These are phyloP conservation scores for Pseudopodoces humilis DNA, from an alignment of 2,113 vertebrate species.

Conservation along the genomic window DNA sequence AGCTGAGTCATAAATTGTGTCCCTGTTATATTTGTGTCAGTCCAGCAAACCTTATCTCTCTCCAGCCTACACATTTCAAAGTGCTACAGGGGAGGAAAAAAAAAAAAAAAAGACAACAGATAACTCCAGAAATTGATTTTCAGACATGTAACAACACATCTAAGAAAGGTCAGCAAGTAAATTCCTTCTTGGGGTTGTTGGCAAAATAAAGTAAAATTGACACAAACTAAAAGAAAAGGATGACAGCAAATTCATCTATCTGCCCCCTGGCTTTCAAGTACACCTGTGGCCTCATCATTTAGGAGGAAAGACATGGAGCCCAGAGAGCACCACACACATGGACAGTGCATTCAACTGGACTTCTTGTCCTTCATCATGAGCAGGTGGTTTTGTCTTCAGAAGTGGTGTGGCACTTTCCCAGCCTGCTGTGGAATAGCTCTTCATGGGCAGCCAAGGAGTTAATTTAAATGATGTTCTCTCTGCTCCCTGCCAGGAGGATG, in stretches of 20 bases:
- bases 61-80: neutral
- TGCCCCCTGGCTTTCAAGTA: neutral
- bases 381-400: neutral
- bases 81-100: neutral
- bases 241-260: neutral
- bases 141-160: neutral
- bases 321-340: neutral
- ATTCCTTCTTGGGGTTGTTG: neutral
- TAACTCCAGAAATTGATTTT: constrained; percentile 27
- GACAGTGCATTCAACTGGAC: neutral
- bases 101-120: neutral
- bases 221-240: neutral
- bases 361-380: neutral
- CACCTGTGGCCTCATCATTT: neutral
- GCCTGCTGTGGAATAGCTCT: neutral
- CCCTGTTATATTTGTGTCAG: neutral
- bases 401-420: neutral
- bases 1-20: constrained; percentile 27
- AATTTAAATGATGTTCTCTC: neutral
- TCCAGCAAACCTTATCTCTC: neutral
- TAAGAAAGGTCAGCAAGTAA: constrained; percentile 29
- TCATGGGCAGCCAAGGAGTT: neutral
- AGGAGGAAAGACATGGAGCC: neutral
- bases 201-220: constrained; percentile 6
- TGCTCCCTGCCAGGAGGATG: neutral